phyloP scores from a whole-genome alignment of 2,797 vertebrate species.

The Coregonus ussuriensis region DNA sequence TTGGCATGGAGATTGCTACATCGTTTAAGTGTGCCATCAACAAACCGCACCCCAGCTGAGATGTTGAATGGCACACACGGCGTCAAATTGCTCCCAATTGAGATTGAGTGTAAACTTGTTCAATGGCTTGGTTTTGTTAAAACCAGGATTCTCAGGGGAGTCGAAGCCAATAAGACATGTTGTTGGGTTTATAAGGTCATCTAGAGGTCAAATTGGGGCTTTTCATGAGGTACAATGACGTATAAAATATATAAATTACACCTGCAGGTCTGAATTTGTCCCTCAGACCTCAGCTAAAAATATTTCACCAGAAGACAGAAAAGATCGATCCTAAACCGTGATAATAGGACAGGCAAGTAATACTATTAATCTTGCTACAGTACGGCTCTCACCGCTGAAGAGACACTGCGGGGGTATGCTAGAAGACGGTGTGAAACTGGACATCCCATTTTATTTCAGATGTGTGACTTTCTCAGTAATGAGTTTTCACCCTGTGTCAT shows the following conservation, averaged over 20 bases:
- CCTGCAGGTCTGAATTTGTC: too few relatives aligned
- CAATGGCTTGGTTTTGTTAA: neutral
- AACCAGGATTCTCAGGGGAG: neutral
- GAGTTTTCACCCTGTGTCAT: constrained; percentile 59
- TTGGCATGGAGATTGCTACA: neutral
- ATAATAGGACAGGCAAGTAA: constrained; percentile 55
- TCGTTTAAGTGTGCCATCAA: constrained; percentile 13
- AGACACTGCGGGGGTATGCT: constrained; percentile 47
- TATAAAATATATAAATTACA: too few relatives aligned
- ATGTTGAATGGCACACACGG: constrained; percentile 16
- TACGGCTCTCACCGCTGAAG: constrained; percentile 34
- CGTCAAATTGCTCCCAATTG: constrained; percentile 19
- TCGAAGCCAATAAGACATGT: neutral
- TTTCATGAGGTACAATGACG: too few relatives aligned
- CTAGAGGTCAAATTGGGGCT: too few relatives aligned
- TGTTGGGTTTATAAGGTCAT: neutral
- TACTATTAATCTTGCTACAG: constrained; percentile 59
- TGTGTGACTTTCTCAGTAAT: constrained; percentile 60
- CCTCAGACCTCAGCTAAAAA: neutral
- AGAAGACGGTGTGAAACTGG: constrained; percentile 55
- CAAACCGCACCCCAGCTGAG: constrained; percentile 14
- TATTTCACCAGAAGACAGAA: neutral
- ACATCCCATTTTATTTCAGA: constrained; percentile 46
- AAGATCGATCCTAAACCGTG: constrained; percentile 38
- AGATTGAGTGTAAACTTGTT: neutral